Percentiles rank a stretch among this genome's conserved stretches.
Evolutionary conservation across 2,797 vertebrate genomes (phyloP).

Genomic region (Anguilla megastoma): DNA sequence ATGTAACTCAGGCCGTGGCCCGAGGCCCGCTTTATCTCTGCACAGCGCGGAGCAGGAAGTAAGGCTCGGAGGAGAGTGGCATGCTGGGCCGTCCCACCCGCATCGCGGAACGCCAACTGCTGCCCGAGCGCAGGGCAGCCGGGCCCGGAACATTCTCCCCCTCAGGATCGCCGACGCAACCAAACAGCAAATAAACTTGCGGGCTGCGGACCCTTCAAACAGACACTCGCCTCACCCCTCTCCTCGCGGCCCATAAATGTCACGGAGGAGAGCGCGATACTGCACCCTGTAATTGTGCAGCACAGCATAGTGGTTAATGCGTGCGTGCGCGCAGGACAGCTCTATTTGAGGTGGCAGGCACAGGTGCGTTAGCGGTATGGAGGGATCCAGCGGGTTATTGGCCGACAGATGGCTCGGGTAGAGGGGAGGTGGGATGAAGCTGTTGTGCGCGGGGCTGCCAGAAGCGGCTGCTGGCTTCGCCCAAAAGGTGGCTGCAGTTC

Average conservation of each 20-base stretch:
- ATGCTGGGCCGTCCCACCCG: constrained; percentile 35
- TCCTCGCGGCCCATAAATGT: neutral
- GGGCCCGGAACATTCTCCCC: neutral
- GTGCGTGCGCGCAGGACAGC: constrained; percentile 61
- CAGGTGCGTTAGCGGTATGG: constrained; percentile 71
- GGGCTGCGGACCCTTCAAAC: neutral
- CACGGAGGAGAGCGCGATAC: neutral
- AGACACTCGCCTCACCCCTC: neutral
- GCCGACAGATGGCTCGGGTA: constrained; percentile 74
- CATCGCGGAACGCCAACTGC: constrained; percentile 27
- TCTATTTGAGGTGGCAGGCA: constrained; percentile 75
- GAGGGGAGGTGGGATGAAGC: constrained; percentile 46
- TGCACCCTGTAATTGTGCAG: neutral
- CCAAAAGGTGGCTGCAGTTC: constrained; percentile 23
- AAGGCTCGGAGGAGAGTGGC: constrained; percentile 37
- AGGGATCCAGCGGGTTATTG: constrained; percentile 72
- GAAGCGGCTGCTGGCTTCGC: constrained; percentile 50
- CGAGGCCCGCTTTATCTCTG: constrained; percentile 47
- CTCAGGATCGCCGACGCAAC: no score
- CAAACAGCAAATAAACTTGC: neutral
- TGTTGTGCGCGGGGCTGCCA: constrained; percentile 51
- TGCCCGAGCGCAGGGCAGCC: neutral
- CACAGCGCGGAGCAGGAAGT: constrained; percentile 54
- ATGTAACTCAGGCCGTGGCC: constrained; percentile 50
- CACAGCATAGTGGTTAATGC: constrained; percentile 37